Evolutionary conservation across 2,888 invertebrate genomes (phyloP).

Genomic region (Macropis europaea): DNA sequence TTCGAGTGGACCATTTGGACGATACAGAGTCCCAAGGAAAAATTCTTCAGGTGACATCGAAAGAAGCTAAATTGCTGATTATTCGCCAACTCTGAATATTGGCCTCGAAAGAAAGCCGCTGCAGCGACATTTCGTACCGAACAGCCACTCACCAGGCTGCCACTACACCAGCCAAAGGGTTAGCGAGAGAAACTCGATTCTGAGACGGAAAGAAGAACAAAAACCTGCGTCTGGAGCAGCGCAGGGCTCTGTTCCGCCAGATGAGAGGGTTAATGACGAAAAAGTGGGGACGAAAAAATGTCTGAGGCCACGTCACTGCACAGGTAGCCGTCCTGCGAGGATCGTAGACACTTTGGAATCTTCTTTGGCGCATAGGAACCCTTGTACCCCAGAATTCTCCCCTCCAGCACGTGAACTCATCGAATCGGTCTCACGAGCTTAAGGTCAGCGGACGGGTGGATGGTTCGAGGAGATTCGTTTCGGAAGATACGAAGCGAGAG

Average conservation of each 20-base stretch:
- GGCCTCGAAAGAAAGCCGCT: no score
- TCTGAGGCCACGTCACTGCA: constrained; percentile 51
- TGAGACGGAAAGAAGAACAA: no score
- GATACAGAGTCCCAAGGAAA: not conserved
- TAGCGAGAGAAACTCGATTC: no score
- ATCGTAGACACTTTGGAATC: constrained; percentile 60
- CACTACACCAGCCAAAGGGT: no score
- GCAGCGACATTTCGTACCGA: no score
- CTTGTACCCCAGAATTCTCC: not conserved
- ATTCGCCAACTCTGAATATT: no score
- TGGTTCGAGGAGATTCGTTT: constrained; percentile 34
- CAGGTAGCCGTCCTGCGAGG: constrained; percentile 58
- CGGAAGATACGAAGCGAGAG: constrained; percentile 28
- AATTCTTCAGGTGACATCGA: no score
- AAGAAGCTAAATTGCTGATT: no score
- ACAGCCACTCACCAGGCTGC: no score
- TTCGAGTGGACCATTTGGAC: no score
- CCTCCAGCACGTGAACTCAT: constrained; percentile 16
- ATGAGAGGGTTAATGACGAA: constrained; percentile 33
- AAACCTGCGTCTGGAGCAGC: no score
- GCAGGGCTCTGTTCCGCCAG: not conserved
- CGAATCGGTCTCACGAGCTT: constrained; percentile 43
- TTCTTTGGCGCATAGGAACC: constrained; percentile 22
- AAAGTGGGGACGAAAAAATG: constrained; percentile 36
- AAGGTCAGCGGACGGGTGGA: constrained; percentile 30